Base-by-base conservation (phyloP, 2,888 invertebrate species). In the Leucozona laternaria region DNA sequence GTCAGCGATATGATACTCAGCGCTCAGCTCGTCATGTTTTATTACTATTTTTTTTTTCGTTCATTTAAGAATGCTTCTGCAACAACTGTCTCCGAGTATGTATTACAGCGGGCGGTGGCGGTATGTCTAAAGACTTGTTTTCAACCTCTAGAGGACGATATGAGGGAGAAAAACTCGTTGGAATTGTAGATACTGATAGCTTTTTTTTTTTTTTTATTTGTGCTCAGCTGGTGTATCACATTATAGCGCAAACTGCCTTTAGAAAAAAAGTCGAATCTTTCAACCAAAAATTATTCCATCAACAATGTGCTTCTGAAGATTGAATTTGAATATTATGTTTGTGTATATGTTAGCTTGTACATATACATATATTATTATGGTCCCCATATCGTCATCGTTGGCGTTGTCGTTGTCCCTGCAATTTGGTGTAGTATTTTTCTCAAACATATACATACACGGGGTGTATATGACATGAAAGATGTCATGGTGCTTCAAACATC, bases 11-110 rank as follows among this genome's bases (percentile, higher is more conserved):
- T 80, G 77, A 81, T 72, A 81, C 80, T 77, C 85, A 72, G 68
- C 68, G 66, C 48, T 68, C 68, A 62, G 85, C 85, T 85, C 85
- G 81, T 85, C 85, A 85, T 85, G 85, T 85, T 85, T 85, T 85
- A 85, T 85, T 85, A 81, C 72, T 28, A 81, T 78, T 78, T 66
- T 45, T 66, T 45, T 68, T 68, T 53, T 34, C 62, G 53, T 62
- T 66, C 71, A 80, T 72, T 85, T 72, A 31, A 77, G 60, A 72
- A 85, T 81, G 68, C 77, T 85, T 73, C 68, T 78, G 73, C 68
- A 68, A 72, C 62, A 68, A 80, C 64, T 75, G 70, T 84, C 40
- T 48, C 62, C 13, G 15, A 25, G 17, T 4, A 17, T 48, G 6
- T 4, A 7, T 7, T 28, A 53, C 53, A 76, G 13, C 15, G n/a